Conservation (phyloP, 2,797 vertebrate species). For the Notolepis coatsorum region DNA sequence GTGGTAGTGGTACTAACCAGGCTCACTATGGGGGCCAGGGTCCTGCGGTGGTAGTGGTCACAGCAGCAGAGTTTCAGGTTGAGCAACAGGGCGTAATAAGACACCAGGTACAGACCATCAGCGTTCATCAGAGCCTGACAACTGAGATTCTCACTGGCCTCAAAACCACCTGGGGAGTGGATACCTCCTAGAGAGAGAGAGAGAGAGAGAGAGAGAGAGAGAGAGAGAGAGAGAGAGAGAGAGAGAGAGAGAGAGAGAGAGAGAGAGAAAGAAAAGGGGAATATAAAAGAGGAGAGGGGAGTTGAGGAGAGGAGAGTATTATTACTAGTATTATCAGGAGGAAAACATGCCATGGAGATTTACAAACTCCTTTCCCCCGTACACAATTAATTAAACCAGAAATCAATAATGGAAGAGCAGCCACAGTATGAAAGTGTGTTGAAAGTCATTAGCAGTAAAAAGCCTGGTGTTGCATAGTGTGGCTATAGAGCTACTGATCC, state of each 20-base stretch:
- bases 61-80: conserved; percentile 93
- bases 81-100: conserved; percentile 91
- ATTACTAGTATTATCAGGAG: background rate
- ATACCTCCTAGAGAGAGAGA: conserved; percentile 82
- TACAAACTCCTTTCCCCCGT: no score
- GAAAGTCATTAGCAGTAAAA: no score
- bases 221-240: background rate
- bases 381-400: no score
- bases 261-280: no score
- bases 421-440: no score
- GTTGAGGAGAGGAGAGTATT: background rate
- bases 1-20: no score
- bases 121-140: conserved; percentile 94
- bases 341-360: no score
- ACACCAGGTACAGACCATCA: conserved; percentile 92
- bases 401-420: no score
- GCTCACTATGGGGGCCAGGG: conserved; percentile 74
- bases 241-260: background rate
- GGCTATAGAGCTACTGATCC: no score
- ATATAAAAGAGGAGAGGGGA: no score
- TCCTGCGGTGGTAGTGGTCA: conserved; percentile 90
- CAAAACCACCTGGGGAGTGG: conserved; percentile 90
- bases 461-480: no score
- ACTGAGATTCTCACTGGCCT: conserved; percentile 82
- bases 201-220: background rate